Base-by-base conservation (phyloP, 1,140 invertebrate species). In the Meteorus sp. region DNA sequence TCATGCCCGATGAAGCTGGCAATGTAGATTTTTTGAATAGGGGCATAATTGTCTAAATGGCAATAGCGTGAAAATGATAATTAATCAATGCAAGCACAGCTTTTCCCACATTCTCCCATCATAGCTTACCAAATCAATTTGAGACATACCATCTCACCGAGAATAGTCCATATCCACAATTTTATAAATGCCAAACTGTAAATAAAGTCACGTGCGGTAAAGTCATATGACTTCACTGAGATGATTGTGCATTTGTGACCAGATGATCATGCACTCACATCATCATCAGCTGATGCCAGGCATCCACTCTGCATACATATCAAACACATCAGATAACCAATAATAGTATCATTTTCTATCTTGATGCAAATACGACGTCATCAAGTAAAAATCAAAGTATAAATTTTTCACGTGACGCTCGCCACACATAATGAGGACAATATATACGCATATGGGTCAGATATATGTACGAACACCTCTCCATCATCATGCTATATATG, bases 151-250 rank as follows among this genome's bases (percentile, higher is more conserved):
- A 74, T 74, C 66, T 73, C 71, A 70, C 66, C 64, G 66, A 68
- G 70, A 72, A 76, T 62, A 68, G 63, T 52, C 51, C 39, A 71
- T 73, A 66, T 71, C 72, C 64, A 51, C 63, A 53, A 64, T 52
- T 62, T 63, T n/a, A 48, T 69, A 67, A 51, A 53, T 64, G 64
- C 63, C 70, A 73, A 78, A n/a, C 77, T 77, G 78, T 80, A 81
- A 82, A 82, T 79, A 83, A 82, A 82, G 79, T 83, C 82, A 83
- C 82, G 81, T 83, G 81, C 79, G 67, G 63, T 61, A 44, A 62
- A 81, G 81, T 83, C 82, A 83, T 83, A 82, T 83, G 82, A 83
- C 81, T 59, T 70, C 71, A 51, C 59, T 67, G 64, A 71, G 69
- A 72, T 70, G 64, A 61, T 52, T 52, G 27, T 22, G 33, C 29